These are phyloP conservation scores for Sebastes hubbsi DNA, from an alignment of 2,797 vertebrate genomes.

Conservation along the genomic window DNA sequence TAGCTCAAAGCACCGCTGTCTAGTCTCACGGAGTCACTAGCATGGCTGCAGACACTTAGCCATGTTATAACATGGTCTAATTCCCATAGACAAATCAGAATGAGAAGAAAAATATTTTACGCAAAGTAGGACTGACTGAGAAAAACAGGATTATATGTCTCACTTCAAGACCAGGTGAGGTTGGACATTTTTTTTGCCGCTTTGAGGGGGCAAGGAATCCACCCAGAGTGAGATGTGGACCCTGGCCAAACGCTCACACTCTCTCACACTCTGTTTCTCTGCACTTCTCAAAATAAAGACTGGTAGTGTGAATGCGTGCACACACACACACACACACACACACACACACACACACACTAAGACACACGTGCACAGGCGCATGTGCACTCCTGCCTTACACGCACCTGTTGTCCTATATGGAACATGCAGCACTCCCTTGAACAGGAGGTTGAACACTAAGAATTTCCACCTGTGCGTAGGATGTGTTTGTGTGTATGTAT, in stretches of 20 bases:
- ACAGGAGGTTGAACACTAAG: constrained; percentile 56
- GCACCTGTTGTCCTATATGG: constrained; percentile 73
- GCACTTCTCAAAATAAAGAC: constrained; percentile 38
- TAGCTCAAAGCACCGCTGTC: too few species aligned
- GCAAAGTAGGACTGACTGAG: not conserved
- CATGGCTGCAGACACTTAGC: not conserved
- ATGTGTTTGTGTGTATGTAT: constrained; percentile 31
- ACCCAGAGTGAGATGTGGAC: constrained; percentile 35
- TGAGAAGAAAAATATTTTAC: not conserved
- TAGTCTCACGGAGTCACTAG: too few species aligned
- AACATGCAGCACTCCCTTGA: constrained; percentile 47
- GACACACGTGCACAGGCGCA: constrained; percentile 20
- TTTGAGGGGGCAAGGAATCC: constrained; percentile 31
- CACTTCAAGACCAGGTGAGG: not conserved
- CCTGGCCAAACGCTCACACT: constrained; percentile 36
- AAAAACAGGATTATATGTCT: not conserved
- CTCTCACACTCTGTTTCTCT: constrained; percentile 23
- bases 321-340: not conserved
- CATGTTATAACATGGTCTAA: not conserved
- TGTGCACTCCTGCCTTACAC: constrained; percentile 64
- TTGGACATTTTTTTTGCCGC: constrained; percentile 35
- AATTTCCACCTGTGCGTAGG: constrained; percentile 64
- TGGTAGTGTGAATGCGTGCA: constrained; percentile 5
- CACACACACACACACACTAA: constrained; percentile 5
- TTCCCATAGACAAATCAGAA: not conserved